A percentile compares a stretch with the other conserved stretches of the same genome.
Conservation (phyloP, 2,888 invertebrate species). For the Ypsolopha sequella region DNA sequence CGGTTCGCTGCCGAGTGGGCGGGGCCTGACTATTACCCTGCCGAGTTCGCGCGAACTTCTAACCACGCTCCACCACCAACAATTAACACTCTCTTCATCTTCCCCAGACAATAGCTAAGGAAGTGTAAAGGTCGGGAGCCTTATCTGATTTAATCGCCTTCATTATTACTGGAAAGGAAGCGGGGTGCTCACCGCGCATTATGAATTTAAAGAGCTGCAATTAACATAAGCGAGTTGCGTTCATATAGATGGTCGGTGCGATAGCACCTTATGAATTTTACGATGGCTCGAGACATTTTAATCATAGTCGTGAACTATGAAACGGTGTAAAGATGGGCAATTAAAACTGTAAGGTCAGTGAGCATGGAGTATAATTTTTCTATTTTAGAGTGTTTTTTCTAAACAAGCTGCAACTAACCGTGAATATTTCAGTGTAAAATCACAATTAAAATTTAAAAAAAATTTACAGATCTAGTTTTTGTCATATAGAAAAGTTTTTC, state of each 20-base stretch:
- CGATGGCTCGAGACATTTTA: conserved; percentile 49
- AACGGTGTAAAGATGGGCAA: conserved; percentile 44
- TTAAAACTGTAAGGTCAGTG: conserved; percentile 67
- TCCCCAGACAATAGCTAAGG: conserved; percentile 26
- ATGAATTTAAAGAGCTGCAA: conserved; percentile 55
- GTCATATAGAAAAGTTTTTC: neutral
- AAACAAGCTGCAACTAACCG: conserved; percentile 30
- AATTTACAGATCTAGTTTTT: neutral
- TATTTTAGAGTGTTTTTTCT: conserved; percentile 1
- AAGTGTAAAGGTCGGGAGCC: conserved; percentile 63
- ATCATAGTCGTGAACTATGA: conserved; percentile 68
- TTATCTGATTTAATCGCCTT: conserved; percentile 61
- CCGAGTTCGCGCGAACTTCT: conserved; percentile 26
- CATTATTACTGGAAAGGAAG: conserved; percentile 54
- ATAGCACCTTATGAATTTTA: conserved; percentile 40
- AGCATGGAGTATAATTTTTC: conserved; percentile 50
- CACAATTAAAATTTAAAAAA: neutral
- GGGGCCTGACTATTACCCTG: conserved; percentile 27
- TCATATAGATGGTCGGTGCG: conserved; percentile 31
- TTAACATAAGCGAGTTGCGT: conserved; percentile 51
- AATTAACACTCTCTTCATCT: conserved; percentile 47
- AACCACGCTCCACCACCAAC: conserved; percentile 16
- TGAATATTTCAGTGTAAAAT: conserved; percentile 20
- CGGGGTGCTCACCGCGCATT: conserved; percentile 47
- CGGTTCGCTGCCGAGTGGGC: conserved; percentile 41